Evolutionary conservation across 2,888 invertebrate species (phyloP).

Genomic region (Drosophila testacea): DNA sequence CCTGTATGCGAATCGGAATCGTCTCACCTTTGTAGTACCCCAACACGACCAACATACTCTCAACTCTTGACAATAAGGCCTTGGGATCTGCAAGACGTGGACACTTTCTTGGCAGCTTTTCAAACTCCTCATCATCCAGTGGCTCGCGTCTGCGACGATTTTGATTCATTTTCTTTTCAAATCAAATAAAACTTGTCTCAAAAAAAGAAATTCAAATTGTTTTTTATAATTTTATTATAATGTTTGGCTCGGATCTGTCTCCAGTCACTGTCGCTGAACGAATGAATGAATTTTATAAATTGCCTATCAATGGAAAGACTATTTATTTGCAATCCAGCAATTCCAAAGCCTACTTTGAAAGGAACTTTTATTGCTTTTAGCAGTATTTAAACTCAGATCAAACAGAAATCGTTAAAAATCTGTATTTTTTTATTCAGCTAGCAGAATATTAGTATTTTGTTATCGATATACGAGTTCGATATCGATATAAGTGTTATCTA

Average conservation of each 20-base stretch:
- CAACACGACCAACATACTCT: slow-evolving; percentile 82
- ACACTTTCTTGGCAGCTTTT: slow-evolving; percentile 17
- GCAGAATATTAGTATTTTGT: too few relatives aligned
- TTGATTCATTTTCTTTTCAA: slow-evolving; percentile 18
- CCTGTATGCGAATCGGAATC: slow-evolving; percentile 97
- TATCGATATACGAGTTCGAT: too few relatives aligned
- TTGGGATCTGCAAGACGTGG: slow-evolving; percentile 9
- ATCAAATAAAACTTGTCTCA: not conserved
- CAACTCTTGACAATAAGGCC: slow-evolving; percentile 15
- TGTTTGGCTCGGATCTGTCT: not conserved
- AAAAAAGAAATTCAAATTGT: not conserved
- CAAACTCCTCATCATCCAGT: not conserved
- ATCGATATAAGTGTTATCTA: too few relatives aligned
- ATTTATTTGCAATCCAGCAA: not conserved
- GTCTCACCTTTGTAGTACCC: slow-evolving; percentile 98
- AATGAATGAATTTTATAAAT: slow-evolving; percentile 4
- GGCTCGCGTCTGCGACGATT: slow-evolving; percentile 29
- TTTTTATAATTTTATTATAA: not conserved
- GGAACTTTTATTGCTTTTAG: too few relatives aligned
- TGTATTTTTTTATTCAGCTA: too few relatives aligned
- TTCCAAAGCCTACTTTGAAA: not conserved
- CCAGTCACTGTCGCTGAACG: not conserved
- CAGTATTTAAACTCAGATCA: too few relatives aligned
- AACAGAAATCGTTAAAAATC: too few relatives aligned
- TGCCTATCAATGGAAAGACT: not conserved